A percentile compares a stretch with the other conserved stretches of the same genome.
phyloP scores from a whole-genome alignment of 2,113 vertebrate species.

The Psittacus erithacus region DNA sequence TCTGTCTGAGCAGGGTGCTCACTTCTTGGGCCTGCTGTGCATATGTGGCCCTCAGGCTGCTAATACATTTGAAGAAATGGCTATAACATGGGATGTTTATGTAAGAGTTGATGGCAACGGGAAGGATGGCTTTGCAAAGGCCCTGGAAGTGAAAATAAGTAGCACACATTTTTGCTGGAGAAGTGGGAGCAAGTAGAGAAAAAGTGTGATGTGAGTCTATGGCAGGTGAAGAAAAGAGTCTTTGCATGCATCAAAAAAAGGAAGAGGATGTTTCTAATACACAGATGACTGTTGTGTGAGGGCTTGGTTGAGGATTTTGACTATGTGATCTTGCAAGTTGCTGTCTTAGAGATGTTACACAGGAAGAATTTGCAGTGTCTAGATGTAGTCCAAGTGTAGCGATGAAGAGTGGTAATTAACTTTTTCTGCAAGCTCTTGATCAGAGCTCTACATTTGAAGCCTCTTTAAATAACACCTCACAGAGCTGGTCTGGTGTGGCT shows the following conservation, averaged over 20 bases:
- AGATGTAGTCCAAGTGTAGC: background rate
- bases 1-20: background rate
- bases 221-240: background rate
- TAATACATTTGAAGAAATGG: rapidly evolving
- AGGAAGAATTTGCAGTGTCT: background rate
- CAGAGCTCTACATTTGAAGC: background rate
- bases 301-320: background rate
- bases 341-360: background rate
- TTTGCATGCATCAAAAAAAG: background rate
- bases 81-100: background rate
- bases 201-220: background rate
- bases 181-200: background rate
- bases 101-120: background rate
- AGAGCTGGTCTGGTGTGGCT: background rate
- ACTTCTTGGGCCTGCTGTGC: background rate
- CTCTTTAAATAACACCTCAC: background rate
- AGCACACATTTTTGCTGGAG: background rate
- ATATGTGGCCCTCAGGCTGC: background rate
- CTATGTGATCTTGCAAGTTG: background rate
- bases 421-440: background rate
- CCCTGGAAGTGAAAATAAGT: background rate
- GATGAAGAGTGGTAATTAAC: background rate
- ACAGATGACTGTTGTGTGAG: background rate
- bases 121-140: background rate
- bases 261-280: background rate